Conservation (phyloP, 2,113 vertebrate genomes). For the Globicephala melas region DNA sequence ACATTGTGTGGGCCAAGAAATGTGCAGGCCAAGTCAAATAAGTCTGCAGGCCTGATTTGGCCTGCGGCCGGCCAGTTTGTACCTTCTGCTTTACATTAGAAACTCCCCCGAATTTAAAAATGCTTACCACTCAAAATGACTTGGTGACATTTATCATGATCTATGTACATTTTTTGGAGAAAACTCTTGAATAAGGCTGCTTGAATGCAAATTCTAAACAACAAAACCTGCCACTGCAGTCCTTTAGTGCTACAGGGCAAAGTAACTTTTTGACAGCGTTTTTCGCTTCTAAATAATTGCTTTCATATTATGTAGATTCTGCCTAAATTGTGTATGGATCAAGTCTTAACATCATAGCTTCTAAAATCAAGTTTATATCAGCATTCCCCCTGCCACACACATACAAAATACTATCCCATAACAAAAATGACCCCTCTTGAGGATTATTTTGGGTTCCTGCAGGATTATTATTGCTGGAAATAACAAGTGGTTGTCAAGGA, state of each 20-base stretch:
- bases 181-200: neutral
- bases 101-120: slow-evolving; percentile 21
- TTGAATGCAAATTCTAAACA: neutral
- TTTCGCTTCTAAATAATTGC: neutral
- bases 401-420: neutral
- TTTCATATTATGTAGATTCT: neutral
- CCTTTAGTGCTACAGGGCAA: neutral
- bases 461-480: slow-evolving; percentile 10
- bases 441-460: neutral
- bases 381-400: neutral
- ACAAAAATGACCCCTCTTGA: neutral
- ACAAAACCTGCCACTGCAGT: neutral
- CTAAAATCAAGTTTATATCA: neutral
- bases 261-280: neutral
- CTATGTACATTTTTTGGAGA: neutral
- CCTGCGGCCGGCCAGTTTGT: neutral
- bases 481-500: neutral
- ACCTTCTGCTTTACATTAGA: neutral
- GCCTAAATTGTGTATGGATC: neutral
- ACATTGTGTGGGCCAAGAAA: neutral
- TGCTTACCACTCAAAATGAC: neutral
- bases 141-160: neutral
- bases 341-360: neutral
- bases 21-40: slow-evolving; percentile 7
- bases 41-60: neutral